These are phyloP conservation scores for Clarias pachynema DNA, from an alignment of 2,797 vertebrate genomes.

Conservation along the genomic window DNA sequence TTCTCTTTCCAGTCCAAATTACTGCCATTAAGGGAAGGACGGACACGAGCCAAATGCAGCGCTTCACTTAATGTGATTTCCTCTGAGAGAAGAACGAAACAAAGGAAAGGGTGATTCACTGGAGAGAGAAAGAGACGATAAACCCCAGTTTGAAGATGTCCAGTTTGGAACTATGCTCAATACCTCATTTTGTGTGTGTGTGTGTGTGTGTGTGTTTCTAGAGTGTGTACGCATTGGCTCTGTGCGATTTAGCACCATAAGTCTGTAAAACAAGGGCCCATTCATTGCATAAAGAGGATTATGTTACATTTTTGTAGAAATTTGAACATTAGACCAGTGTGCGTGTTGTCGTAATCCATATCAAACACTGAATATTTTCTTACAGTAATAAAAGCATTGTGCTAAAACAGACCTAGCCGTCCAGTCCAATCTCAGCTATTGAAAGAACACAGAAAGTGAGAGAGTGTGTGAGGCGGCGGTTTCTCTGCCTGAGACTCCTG, in stretches of 20 bases:
- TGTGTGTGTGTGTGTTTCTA: conserved; percentile 42
- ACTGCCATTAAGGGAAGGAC: conserved; percentile 77
- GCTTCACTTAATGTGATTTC: conserved; percentile 81
- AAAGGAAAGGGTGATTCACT: conserved; percentile 73
- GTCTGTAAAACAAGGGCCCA: conserved; percentile 56
- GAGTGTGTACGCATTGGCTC: conserved; percentile 27
- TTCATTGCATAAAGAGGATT: conserved; percentile 44
- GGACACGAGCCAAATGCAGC: conserved; percentile 73
- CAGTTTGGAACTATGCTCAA: conserved; percentile 68
- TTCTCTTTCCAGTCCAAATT: conserved; percentile 77
- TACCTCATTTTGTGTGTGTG: conserved; percentile 54
- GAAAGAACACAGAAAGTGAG: conserved; percentile 28
- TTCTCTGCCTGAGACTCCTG: conserved; percentile 63
- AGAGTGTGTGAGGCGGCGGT: conserved; percentile 36
- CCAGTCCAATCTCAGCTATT: conserved; percentile 10
- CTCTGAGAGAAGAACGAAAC: conserved; percentile 65
- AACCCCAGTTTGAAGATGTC: conserved; percentile 73
- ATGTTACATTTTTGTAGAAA: conserved; percentile 35
- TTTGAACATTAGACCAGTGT: neutral
- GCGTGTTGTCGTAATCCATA: conserved; percentile 25
- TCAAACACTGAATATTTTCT: conserved; percentile 33
- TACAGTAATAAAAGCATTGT: conserved; percentile 38
- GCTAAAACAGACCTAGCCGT: conserved; percentile 25
- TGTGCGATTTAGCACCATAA: conserved; percentile 57
- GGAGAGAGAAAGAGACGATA: conserved; percentile 60